phyloP scores from a whole-genome alignment of 1,140 invertebrate genomes.

The Drosophila hydei region DNA sequence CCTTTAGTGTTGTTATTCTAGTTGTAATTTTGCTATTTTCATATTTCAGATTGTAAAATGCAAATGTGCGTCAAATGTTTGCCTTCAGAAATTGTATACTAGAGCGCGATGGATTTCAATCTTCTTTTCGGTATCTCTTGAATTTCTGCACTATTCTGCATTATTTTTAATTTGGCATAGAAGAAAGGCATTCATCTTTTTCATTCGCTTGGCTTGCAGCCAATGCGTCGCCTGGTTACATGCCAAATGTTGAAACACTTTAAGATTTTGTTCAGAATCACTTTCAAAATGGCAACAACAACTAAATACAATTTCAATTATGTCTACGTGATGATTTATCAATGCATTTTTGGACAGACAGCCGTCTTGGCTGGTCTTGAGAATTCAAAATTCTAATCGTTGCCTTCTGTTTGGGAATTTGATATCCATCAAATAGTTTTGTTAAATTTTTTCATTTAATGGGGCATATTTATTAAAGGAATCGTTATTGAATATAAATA shows the following conservation, averaged over 20 bases:
- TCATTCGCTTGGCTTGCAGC: conserved; percentile 53
- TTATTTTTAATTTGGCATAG: conserved; percentile 63
- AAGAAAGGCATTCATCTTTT: conserved; percentile 55
- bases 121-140: conserved; percentile 6
- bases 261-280: conserved; percentile 62
- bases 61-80: background rate
- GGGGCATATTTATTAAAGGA: too few species aligned
- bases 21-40: background rate
- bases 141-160: conserved; percentile 36
- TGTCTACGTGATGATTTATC: conserved; percentile 71
- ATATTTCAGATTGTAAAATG: conserved; percentile 30
- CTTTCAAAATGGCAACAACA: conserved; percentile 55
- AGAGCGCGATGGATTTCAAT: conserved; percentile 2
- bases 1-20: conserved; percentile 22
- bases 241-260: conserved; percentile 68
- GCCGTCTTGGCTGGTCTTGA: background rate
- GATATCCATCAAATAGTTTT: background rate
- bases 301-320: conserved; percentile 62
- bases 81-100: conserved; percentile 41
- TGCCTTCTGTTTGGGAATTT: conserved; percentile 4
- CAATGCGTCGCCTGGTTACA: conserved; percentile 65
- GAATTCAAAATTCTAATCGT: background rate
- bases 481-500: background rate
- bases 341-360: conserved; percentile 27
- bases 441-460: too few species aligned